Evolutionary conservation across 2,113 vertebrate species (phyloP).

Genomic region (Mirza zaza): DNA sequence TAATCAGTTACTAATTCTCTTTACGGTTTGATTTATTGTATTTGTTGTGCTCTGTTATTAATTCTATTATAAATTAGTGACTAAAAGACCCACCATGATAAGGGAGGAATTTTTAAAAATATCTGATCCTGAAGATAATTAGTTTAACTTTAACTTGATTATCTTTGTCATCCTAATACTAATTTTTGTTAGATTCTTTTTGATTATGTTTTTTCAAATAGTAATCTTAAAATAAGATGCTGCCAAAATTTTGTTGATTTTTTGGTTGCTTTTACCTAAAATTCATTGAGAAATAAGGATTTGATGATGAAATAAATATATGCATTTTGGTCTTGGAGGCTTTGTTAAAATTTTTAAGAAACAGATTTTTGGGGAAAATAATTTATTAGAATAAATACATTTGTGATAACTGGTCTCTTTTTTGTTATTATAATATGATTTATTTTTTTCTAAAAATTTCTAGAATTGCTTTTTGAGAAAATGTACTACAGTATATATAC

Average conservation of each 20-base stretch:
- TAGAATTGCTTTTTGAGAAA: conserved; percentile 46
- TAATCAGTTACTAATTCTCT: conserved; percentile 43
- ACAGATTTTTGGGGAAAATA: not conserved
- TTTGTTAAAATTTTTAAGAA: conserved; percentile 57
- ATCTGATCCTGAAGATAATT: conserved; percentile 44
- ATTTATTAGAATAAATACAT: conserved; percentile 18
- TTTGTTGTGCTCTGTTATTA: conserved; percentile 40
- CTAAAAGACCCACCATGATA: conserved; percentile 22
- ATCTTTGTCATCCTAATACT: conserved; percentile 52
- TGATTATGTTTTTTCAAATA: conserved; percentile 18
- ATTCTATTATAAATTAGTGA: conserved; percentile 56
- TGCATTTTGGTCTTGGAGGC: conserved; percentile 40
- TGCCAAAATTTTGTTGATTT: conserved; percentile 52
- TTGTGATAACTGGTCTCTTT: conserved; percentile 35
- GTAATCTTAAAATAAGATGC: conserved; percentile 39
- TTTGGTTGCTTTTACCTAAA: conserved; percentile 33
- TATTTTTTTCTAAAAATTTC: conserved; percentile 30
- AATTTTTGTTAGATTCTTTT: conserved; percentile 57
- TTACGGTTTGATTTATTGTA: conserved; percentile 41
- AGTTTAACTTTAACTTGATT: conserved; percentile 54
- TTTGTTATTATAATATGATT: conserved; percentile 25
- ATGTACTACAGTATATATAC: conserved; percentile 54
- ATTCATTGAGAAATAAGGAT: conserved; percentile 21
- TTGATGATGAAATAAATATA: conserved; percentile 53
- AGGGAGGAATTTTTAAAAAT: conserved; percentile 15